A percentile compares a stretch with the other conserved stretches of the same genome.
Conservation (phyloP, 2,797 vertebrate species). For the Hydrolagus colliei region DNA sequence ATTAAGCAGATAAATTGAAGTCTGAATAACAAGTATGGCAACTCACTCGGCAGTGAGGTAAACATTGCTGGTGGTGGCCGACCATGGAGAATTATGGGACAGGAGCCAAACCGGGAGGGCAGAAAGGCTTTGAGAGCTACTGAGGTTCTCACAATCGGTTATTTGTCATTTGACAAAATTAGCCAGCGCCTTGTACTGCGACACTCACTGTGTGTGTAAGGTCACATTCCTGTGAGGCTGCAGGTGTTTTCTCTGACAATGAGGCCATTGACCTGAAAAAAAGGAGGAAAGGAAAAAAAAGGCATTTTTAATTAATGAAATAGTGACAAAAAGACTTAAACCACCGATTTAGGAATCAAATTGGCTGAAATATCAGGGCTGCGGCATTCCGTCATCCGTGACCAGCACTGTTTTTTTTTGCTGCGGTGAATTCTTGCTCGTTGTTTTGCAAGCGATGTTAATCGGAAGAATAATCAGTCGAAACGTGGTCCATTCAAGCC, state of each 20-base stretch:
- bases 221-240: conserved; percentile 43
- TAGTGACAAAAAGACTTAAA: background rate
- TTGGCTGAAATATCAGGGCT: background rate
- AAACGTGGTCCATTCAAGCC: too few relatives aligned
- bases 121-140: background rate
- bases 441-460: too few relatives aligned
- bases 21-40: background rate
- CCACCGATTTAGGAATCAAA: background rate
- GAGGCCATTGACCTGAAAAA: conserved; percentile 29
- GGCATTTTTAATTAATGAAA: conserved; percentile 1
- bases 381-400: background rate
- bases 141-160: conserved; percentile 32
- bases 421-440: too few relatives aligned
- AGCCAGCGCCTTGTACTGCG: conserved; percentile 39
- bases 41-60: conserved; percentile 35
- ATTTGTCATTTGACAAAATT: conserved; percentile 35
- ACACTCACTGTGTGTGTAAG: conserved; percentile 32
- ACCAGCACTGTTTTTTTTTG: too few relatives aligned
- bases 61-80: conserved; percentile 35
- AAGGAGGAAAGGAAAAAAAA: background rate
- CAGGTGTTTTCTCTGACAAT: conserved; percentile 36
- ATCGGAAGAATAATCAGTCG: too few relatives aligned
- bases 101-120: conserved; percentile 37
- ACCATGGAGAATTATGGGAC: conserved; percentile 34
- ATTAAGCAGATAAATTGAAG: too few relatives aligned